Conservation (phyloP, 1,140 invertebrate genomes). For the Bombus picipes region DNA sequence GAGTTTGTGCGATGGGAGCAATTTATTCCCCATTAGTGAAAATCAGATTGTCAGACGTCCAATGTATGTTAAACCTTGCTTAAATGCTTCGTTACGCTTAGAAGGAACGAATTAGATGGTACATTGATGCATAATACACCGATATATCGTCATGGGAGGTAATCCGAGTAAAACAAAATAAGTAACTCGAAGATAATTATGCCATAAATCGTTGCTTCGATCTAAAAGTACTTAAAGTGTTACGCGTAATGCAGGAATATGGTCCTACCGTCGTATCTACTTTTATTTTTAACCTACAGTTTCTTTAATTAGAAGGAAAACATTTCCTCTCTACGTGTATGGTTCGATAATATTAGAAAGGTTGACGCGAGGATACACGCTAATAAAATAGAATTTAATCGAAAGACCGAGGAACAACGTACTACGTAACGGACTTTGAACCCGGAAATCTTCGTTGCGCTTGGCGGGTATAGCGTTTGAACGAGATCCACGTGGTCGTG, state of each 20-base stretch:
- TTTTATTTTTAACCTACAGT: neutral
- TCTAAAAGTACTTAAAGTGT: neutral
- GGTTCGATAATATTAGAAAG: neutral
- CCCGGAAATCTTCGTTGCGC: slow-evolving; percentile 45
- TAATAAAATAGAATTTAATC: neutral
- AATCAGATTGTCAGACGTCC: neutral
- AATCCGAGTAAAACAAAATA: neutral
- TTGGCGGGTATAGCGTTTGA: slow-evolving; percentile 37
- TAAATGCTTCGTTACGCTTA: neutral
- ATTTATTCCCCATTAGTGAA: slow-evolving; percentile 14
- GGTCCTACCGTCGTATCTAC: neutral
- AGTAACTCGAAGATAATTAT: neutral
- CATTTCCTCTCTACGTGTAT: neutral
- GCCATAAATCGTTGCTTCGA: neutral
- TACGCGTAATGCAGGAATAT: neutral
- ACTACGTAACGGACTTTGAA: slow-evolving; percentile 6
- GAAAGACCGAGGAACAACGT: neutral
- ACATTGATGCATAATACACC: neutral
- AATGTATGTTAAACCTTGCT: neutral
- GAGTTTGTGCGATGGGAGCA: neutral
- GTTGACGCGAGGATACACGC: neutral
- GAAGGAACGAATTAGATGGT: neutral
- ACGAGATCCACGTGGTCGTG: slow-evolving; percentile 56
- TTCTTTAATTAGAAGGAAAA: neutral
- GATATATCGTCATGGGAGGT: neutral